A percentile compares a stretch with the other conserved stretches of the same genome.
phyloP scores from a whole-genome alignment of 2,113 vertebrate genomes.

The Chiloscyllium plagiosum region DNA sequence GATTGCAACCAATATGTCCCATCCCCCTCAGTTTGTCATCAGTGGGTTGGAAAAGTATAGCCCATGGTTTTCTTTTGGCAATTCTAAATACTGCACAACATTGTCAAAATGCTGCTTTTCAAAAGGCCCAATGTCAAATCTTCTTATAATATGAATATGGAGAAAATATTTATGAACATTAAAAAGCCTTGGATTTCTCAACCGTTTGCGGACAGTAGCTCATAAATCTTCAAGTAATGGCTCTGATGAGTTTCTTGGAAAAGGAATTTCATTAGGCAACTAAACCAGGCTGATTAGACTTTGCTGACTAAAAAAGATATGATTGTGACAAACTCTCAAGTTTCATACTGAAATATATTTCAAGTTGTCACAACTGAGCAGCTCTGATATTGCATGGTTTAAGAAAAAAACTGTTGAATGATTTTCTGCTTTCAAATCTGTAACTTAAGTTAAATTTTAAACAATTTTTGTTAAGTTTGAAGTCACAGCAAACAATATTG shows the following conservation, averaged over 20 bases:
- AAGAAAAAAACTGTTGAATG: too few species aligned
- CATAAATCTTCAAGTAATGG: not conserved
- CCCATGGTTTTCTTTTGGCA: not conserved
- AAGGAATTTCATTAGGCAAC: not conserved
- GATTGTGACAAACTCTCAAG: not conserved
- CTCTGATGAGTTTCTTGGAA: not conserved
- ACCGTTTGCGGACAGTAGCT: not conserved
- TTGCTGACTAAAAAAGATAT: not conserved
- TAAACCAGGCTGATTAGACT: not conserved
- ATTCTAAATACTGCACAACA: not conserved
- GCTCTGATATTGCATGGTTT: too few species aligned
- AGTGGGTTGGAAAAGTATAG: too few species aligned
- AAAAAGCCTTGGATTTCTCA: not conserved
- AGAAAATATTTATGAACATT: not conserved
- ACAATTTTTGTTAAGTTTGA: too few species aligned
- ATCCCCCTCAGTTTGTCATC: too few species aligned
- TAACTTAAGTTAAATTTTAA: too few species aligned
- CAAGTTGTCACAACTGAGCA: too few species aligned
- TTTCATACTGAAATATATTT: not conserved
- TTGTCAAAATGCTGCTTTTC: not conserved
- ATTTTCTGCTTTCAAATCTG: too few species aligned
- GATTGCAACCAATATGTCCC: too few species aligned
- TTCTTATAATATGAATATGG: not conserved
- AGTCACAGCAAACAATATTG: too few species aligned
- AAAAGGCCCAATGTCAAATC: not conserved